Evolutionary conservation across 2,113 vertebrate genomes (phyloP), one percentile per base, ranked within the genome.

Genomic region (Progne subis): DNA sequence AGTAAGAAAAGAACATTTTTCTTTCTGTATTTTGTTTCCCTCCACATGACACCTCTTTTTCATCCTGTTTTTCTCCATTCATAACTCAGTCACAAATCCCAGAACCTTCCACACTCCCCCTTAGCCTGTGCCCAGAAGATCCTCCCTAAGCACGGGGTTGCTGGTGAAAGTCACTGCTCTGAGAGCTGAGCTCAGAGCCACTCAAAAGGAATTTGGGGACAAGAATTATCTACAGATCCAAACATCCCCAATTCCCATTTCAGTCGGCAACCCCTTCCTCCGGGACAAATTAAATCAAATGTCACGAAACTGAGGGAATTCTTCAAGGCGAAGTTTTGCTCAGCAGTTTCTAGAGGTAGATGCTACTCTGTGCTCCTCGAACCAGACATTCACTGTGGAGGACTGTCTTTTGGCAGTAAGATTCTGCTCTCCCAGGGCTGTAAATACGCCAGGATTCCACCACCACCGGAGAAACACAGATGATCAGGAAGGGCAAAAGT

Each of bases 131-230:
- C 29, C 70, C 57, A 55, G 28, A 87, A 53, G 8, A 41, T 41
- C 26, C 2, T 72, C 75, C 37, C 49, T 17, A n/a, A 2, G 2
- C 28, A 32, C 0, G 1, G 24, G 46, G 63, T 4, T 37, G 28
- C 55, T 59, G 44, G 29, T 39, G n/a, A 60, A 79, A 82, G 61
- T 8, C 8, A 6, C 18, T 75, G 52, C 41, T 61, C n/a, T 56
- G 49, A 76, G 70, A 90, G 21, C 11, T 7, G 67, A 79, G 67
- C 53, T 23, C 61, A 78, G 37, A 83, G 47, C 19, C 37, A 69
- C 88, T 43, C 72, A 37, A 25, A 78, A 77, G 31, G 21, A 81
- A 78, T 68, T 1, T 39, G 60, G 56, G 60, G 29, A 63, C 18
- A n/a, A 65, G 31, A 76, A 69, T 65, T 71, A 60, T 9, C 68